These are phyloP conservation scores for Caenorhabditis wallacei DNA, from an alignment of 2,888 invertebrate species.

Conservation along the genomic window DNA sequence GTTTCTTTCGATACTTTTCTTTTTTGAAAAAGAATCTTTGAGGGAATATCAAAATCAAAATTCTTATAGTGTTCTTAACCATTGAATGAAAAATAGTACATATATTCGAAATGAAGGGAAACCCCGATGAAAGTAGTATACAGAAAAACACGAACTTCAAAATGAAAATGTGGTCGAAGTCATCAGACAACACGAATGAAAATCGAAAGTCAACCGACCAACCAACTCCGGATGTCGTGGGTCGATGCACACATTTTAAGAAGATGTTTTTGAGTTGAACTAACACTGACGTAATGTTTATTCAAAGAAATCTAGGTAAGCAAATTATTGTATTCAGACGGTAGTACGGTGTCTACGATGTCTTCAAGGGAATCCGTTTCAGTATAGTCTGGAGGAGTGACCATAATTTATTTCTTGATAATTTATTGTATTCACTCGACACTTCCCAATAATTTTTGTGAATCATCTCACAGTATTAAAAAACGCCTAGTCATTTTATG, in stretches of 20 bases:
- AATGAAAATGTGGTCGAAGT: neutral
- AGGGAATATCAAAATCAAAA: neutral
- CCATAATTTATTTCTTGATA: neutral
- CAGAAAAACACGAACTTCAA: too few species aligned
- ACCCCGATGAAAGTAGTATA: too few species aligned
- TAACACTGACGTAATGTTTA: neutral
- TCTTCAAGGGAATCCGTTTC: too few species aligned
- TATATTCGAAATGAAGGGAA: too few species aligned
- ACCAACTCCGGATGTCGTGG: conserved; percentile 42
- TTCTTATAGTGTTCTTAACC: too few species aligned
- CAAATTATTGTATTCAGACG: too few species aligned
- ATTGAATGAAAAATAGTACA: too few species aligned
- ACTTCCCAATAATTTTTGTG: too few species aligned
- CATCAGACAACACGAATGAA: neutral
- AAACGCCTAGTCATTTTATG: neutral
- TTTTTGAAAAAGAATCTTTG: neutral
- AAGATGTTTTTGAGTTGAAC: conserved; percentile 1
- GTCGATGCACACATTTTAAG: conserved; percentile 40
- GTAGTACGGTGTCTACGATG: too few species aligned
- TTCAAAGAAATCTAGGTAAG: neutral
- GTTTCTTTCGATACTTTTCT: conserved; percentile 2
- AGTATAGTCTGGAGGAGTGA: too few species aligned
- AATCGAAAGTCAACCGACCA: conserved; percentile 7
- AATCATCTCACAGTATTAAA: neutral
- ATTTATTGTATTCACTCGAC: neutral